A percentile compares a stretch with the other conserved stretches of the same genome.
phyloP scores from a whole-genome alignment of 2,113 vertebrate genomes.

The Silurus glanis region DNA sequence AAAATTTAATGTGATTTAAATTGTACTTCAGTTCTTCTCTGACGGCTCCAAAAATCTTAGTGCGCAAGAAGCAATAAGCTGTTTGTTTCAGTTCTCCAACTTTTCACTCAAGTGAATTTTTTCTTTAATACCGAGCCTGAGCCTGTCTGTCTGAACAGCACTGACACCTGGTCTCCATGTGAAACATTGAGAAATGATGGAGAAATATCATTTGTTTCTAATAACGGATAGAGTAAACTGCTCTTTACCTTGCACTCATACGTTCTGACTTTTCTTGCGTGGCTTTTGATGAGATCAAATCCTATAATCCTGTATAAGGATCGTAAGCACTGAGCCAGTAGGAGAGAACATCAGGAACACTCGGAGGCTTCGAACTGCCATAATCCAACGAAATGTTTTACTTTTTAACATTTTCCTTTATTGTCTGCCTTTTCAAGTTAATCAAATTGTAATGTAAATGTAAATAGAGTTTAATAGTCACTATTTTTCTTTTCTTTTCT shows the following conservation, averaged over 20 bases:
- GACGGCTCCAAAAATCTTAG: neutral
- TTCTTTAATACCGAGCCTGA: neutral
- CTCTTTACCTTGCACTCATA: neutral
- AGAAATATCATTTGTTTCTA: neutral
- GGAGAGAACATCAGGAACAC: neutral
- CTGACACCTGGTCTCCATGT: neutral
- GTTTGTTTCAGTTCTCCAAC: neutral
- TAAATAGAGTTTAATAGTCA: neutral
- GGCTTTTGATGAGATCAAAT: neutral
- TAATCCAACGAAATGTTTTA: neutral
- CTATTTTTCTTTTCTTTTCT: too few relatives aligned
- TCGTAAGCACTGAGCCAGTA: neutral
- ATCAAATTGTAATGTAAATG: neutral
- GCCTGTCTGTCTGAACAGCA: neutral
- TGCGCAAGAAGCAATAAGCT: neutral
- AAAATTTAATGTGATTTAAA: constrained; percentile 1
- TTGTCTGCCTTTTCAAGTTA: neutral
- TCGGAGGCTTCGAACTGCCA: neutral
- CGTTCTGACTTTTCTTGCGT: too few relatives aligned
- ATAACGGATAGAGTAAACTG: neutral
- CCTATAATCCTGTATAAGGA: constrained; percentile 6
- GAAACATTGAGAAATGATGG: neutral
- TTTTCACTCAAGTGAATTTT: constrained; percentile 1
- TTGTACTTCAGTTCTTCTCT: neutral
- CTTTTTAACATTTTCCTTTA: neutral